Evolutionary conservation across 2,113 vertebrate species (phyloP).

Genomic region (Chloebia gouldiae): DNA sequence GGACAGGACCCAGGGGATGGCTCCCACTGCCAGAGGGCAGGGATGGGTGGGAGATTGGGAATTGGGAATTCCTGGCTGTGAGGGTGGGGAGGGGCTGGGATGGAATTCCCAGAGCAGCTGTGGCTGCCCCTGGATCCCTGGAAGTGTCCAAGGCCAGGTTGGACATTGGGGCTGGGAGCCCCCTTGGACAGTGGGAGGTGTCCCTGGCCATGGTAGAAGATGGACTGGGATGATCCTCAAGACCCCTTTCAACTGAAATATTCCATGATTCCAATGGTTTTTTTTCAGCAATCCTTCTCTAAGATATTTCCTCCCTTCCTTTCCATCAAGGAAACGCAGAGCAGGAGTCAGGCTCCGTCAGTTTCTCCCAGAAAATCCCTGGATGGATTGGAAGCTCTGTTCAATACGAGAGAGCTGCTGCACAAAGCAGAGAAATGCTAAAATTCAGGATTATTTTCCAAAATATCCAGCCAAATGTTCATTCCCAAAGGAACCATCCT

Average conservation of each 20-base stretch:
- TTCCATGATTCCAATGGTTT: background rate
- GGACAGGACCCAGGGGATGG: background rate
- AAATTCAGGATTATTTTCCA: background rate
- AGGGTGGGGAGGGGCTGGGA: too few species aligned
- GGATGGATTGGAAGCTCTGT: background rate
- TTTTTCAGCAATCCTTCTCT: background rate
- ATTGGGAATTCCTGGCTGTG: background rate
- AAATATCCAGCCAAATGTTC: background rate
- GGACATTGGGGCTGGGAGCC: background rate
- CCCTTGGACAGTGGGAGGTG: background rate
- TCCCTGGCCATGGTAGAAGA: background rate
- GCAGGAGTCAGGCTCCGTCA: background rate
- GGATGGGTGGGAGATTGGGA: background rate
- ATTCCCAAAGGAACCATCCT: background rate
- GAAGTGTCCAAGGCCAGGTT: fast-evolving
- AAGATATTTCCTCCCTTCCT: background rate
- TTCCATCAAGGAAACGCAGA: background rate
- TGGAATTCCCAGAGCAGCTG: background rate
- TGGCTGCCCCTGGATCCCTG: background rate
- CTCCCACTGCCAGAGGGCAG: background rate
- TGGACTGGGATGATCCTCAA: too few species aligned
- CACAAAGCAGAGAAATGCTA: background rate
- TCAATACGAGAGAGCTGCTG: background rate
- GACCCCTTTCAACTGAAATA: background rate
- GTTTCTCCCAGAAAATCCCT: background rate